Evolutionary conservation across 2,113 vertebrate genomes (phyloP).

Genomic region (Cichladusa arquata): DNA sequence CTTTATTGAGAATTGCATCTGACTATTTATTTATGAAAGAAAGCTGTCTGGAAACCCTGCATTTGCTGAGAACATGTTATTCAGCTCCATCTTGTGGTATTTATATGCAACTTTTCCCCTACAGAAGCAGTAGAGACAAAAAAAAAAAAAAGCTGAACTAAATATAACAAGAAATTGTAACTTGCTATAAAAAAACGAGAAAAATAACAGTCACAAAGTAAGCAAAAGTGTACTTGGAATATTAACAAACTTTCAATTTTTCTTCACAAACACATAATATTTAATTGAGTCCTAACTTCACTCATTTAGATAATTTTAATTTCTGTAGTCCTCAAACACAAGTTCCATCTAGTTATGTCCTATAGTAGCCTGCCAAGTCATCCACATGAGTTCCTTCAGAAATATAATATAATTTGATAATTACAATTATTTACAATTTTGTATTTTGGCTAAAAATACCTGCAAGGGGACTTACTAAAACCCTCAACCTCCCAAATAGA

Average conservation of each 20-base stretch:
- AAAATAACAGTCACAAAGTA: not conserved
- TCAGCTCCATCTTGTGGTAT: constrained; percentile 72
- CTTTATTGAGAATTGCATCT: constrained; percentile 21
- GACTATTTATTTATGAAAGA: constrained; percentile 20
- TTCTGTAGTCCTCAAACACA: not conserved
- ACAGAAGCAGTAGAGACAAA: not conserved
- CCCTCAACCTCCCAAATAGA: not conserved
- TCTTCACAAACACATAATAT: not conserved
- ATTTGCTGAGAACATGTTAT: constrained; percentile 11
- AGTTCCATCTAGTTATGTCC: not conserved
- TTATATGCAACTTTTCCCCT: constrained; percentile 11
- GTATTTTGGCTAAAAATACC: not conserved
- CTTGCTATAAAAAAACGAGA: not conserved
- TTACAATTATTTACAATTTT: not conserved
- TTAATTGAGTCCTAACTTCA: not conserved
- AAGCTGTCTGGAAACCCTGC: not conserved
- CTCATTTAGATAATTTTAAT: not conserved
- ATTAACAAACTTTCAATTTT: not conserved
- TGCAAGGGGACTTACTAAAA: not conserved
- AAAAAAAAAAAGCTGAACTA: not conserved
- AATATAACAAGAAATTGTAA: not conserved
- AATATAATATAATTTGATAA: not conserved
- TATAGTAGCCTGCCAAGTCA: not conserved
- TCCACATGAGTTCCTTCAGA: not conserved
- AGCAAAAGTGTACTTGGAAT: not conserved